Evolutionary conservation across 1,140 invertebrate species (phyloP), one percentile per base, ranked within the genome.

Genomic region (Battus philenor): DNA sequence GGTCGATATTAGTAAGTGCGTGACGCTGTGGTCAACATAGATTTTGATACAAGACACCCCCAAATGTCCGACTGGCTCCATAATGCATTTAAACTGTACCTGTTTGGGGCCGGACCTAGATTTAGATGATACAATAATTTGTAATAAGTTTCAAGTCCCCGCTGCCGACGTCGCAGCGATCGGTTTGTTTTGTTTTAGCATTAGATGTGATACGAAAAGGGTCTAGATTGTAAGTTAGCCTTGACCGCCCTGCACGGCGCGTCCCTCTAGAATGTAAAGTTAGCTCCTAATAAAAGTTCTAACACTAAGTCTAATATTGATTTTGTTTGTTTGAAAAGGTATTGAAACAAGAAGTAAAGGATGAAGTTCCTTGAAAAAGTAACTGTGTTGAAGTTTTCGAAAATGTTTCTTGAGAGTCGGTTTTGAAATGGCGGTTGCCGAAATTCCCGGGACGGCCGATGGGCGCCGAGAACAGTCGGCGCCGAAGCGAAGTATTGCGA

Each of bases 241-340:
- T 66, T 67, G 72, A 76, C 58, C 24, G 30, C 45, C 59, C 60
- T 61, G 45, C 13, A 20, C 33, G 50, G 71, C 55, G 54, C 24
- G 56, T 50, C 70, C 70, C 73, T 70, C 67, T 81, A 79, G 75
- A 50, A 61, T 78, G 70, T 81, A 77, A 69, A 66, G 54, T 67
- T 80, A 79, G 70, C 52, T 29, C 68, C 53, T 83, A 83, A 83
- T 79, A 83, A 81, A 47, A 83, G 77, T 54, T 77, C 70, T 70
- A 68, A 78, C 70, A 76, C 65, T 73, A 82, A 86, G 78, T 86
- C 86, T 87, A 87, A 87, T 86, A 69, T 81, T 85, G 71, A 86
- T 86, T 87, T 87, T 87, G 83, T 87, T 87, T 86, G 81, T 86
- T 86, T 86, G 79, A 84, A 87, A 87, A 87, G 86, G 86, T 86